Percentiles rank a stretch among this genome's conserved stretches.
phyloP scores from a whole-genome alignment of 1,140 invertebrate genomes.

The Arion vulgaris region DNA sequence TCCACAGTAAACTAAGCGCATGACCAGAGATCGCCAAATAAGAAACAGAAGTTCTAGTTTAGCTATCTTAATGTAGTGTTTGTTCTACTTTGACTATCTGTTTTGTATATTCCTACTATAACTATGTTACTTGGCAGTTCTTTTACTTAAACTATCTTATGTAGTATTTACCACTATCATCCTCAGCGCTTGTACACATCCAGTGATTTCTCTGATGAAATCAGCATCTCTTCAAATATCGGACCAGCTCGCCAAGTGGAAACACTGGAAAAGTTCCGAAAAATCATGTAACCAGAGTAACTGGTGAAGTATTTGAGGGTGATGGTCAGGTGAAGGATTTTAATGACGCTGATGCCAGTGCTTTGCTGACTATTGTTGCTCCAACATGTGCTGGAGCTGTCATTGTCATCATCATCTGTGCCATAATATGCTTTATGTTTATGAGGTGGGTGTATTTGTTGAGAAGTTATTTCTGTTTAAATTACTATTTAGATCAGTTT shows the following conservation, averaged over 20 bases:
- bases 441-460: conserved; percentile 64
- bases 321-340: conserved; percentile 32
- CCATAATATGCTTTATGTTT: conserved; percentile 72
- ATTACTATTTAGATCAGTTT: too few relatives aligned
- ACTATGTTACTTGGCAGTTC: too few relatives aligned
- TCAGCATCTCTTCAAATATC: conserved; percentile 77
- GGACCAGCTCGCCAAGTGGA: background rate
- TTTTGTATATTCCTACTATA: too few relatives aligned
- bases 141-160: background rate
- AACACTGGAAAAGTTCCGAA: background rate
- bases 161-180: background rate
- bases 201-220: conserved; percentile 88
- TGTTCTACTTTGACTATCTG: too few relatives aligned
- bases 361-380: conserved; percentile 63
- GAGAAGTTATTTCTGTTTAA: too few relatives aligned
- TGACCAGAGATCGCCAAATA: too few relatives aligned
- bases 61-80: too few relatives aligned
- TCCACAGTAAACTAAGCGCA: too few relatives aligned
- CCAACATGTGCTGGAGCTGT: conserved; percentile 71
- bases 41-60: too few relatives aligned
- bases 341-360: conserved; percentile 45
- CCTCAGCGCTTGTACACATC: conserved; percentile 89
- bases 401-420: conserved; percentile 72
- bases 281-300: background rate
- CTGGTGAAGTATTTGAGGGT: background rate